Evolutionary conservation across 2,888 invertebrate species (phyloP), one percentile per base, ranked within the genome.

Genomic region (Melieria picta): DNA sequence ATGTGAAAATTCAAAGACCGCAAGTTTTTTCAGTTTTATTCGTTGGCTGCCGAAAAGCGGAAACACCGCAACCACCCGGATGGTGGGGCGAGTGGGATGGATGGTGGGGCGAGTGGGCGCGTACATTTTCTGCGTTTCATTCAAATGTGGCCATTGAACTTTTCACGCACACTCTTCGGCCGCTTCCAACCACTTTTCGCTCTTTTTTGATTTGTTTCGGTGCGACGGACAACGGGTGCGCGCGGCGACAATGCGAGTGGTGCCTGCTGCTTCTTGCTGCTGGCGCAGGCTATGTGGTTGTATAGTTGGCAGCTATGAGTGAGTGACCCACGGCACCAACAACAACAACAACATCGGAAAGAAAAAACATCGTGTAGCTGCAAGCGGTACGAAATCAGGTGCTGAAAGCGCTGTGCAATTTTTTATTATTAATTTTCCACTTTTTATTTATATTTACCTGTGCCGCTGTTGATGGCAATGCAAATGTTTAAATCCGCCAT

Each of bases 71-170:
- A 61, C 11, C 60, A 10, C 52, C 13, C 13, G 13, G 30, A 30
- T 2, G 50, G 67, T 60, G 48, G 43, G 60, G 45, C 50, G 43
- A 43, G 58, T 58, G 58, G 58, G 16, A n/a, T n/a, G n/a, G 30
- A 1, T 2, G 50, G 67, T 60, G 48, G 43, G 60, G 45, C 50
- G 43, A 43, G 58, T 58, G 58, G 58, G 16, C 43, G 43, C 42
- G 43, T 60, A 67, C 52, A 60, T 56, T 52, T 69, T 69, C 56
- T 69, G 62, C 63, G 70, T 65, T 50, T 70, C 65, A 70, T 60
- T 60, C 50, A 43, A 64, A 70, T 13, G 52, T 70, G 70, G 70
- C 70, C 70, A 70, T 70, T 70, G 70, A 70, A 70, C 70, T 70
- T 70, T 70, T 70, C 70, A 50, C 58, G 58, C 65, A 63, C 70